These are phyloP conservation scores for Colostygia pectinataria DNA, from an alignment of 2,888 invertebrate genomes.

Conservation along the genomic window DNA sequence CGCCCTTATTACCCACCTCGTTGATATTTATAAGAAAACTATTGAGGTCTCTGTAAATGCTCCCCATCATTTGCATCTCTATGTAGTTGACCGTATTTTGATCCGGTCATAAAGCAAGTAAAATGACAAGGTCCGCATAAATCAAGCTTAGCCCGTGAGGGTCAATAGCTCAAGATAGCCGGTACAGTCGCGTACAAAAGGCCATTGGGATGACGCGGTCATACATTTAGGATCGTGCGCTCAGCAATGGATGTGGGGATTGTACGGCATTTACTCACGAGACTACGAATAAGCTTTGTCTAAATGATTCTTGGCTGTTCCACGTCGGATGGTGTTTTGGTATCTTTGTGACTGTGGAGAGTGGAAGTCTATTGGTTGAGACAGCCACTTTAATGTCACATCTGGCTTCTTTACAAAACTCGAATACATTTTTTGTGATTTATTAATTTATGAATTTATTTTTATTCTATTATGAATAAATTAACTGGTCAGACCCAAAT, in stretches of 20 bases:
- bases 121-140: constrained; percentile 34
- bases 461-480: too few species aligned
- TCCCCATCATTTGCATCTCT: constrained; percentile 15
- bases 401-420: background rate
- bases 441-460: constrained; percentile 2
- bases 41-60: constrained; percentile 5
- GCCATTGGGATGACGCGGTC: constrained; percentile 42
- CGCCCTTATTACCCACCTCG: constrained; percentile 10
- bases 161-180: constrained; percentile 57
- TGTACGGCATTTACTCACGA: constrained; percentile 70
- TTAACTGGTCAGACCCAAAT: too few species aligned
- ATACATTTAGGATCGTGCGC: constrained; percentile 76
- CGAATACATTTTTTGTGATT: background rate
- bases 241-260: constrained; percentile 69
- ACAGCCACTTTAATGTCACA: constrained; percentile 4
- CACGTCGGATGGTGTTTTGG: constrained; percentile 28
- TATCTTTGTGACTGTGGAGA: constrained; percentile 19
- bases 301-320: constrained; percentile 56
- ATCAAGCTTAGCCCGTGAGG: constrained; percentile 37
- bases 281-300: constrained; percentile 60
- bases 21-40: constrained; percentile 4
- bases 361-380: constrained; percentile 11
- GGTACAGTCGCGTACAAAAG: constrained; percentile 36
- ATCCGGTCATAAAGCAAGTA: constrained; percentile 26
- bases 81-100: constrained; percentile 22